phyloP scores from a whole-genome alignment of 2,888 invertebrate genomes.

The Drosophila kanekoi region DNA sequence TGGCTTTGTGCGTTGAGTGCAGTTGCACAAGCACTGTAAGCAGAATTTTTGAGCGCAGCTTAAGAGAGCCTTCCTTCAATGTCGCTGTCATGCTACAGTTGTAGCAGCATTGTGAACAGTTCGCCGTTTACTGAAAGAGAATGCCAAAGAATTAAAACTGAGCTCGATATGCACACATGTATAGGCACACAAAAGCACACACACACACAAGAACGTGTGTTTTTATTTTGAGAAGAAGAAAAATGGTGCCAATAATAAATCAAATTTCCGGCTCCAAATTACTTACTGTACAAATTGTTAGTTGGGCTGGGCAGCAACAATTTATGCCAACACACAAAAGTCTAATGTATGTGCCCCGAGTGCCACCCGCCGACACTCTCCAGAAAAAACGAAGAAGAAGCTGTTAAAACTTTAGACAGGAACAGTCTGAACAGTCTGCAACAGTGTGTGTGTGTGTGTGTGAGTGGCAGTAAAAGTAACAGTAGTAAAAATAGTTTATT shows the following conservation, averaged over 20 bases:
- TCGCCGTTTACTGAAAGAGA: background rate
- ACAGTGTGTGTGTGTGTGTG: constrained; percentile 13
- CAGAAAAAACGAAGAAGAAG: constrained; percentile 6
- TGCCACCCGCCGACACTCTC: background rate
- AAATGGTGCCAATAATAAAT: constrained; percentile 25
- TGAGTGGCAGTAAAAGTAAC: constrained; percentile 44
- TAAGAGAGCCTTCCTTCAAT: background rate
- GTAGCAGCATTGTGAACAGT: too few species aligned
- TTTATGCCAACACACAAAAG: constrained; percentile 63
- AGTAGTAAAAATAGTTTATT: constrained; percentile 72
- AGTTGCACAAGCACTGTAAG: background rate
- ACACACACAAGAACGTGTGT: background rate
- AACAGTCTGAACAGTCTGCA: constrained; percentile 29
- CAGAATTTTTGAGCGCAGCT: background rate
- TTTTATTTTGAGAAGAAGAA: background rate
- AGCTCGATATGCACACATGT: background rate
- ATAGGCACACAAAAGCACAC: background rate
- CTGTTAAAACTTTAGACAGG: constrained; percentile 54
- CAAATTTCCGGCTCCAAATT: constrained; percentile 53
- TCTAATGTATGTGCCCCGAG: constrained; percentile 14
- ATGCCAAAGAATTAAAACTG: background rate
- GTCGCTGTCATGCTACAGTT: background rate
- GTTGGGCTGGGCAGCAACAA: constrained; percentile 36
- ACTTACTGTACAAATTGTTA: constrained; percentile 43
- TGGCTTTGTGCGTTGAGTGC: background rate